These are phyloP conservation scores for Balaenoptera acutorostrata DNA, from an alignment of 2,113 vertebrate species.

Conservation along the genomic window DNA sequence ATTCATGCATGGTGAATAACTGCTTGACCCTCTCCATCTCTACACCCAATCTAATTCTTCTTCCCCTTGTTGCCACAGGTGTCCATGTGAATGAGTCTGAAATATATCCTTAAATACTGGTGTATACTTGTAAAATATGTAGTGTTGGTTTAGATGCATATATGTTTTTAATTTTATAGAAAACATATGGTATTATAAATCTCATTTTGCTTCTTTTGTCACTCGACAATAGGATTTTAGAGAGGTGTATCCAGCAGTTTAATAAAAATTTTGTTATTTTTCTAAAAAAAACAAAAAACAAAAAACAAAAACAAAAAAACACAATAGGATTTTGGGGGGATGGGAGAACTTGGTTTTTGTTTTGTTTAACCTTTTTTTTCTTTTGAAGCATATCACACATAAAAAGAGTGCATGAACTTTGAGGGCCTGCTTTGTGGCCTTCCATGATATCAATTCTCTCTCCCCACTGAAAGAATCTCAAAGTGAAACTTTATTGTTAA, in stretches of 20 bases:
- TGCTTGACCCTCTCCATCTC: neutral
- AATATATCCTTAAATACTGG: constrained; percentile 1
- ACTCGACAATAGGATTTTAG: neutral
- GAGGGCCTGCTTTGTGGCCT: neutral
- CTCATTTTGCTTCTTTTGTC: neutral
- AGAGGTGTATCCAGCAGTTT: too few relatives aligned
- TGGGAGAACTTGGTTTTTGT: neutral
- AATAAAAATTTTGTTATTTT: too few relatives aligned
- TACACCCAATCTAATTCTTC: neutral
- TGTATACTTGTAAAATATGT: neutral
- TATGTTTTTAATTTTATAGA: constrained; percentile 28
- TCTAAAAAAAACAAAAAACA: too few relatives aligned
- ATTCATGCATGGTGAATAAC: neutral
- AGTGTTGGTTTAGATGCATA: neutral
- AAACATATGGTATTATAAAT: neutral
- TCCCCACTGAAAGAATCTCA: neutral
- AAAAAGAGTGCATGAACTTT: neutral
- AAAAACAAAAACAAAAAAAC: neutral
- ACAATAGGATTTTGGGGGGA: neutral
- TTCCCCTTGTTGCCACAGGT: neutral
- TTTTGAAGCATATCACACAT: neutral
- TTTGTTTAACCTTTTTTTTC: neutral
- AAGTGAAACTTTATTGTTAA: neutral
- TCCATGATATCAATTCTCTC: neutral
- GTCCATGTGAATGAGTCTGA: neutral